Evolutionary conservation across 2,113 vertebrate genomes (phyloP).

Genomic region (Notothenia rossii): DNA sequence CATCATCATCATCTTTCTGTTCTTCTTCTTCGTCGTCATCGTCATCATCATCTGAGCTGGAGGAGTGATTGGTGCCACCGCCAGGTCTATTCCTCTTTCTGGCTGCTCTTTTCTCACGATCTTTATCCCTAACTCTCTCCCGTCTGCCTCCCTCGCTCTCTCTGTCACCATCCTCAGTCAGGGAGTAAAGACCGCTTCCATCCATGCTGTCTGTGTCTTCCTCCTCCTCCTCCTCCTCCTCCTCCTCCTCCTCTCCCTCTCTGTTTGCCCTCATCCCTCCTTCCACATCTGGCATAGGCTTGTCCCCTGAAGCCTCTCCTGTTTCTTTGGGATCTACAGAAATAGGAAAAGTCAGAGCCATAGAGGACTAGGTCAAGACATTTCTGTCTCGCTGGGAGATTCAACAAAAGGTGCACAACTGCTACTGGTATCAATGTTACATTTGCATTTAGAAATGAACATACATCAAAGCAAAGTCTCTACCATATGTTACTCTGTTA

Average conservation of each 20-base stretch:
- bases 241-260: constrained; percentile 79
- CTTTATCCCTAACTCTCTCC: constrained; percentile 64
- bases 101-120: constrained; percentile 66
- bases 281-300: constrained; percentile 62
- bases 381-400: constrained; percentile 3
- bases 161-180: constrained; percentile 88
- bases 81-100: constrained; percentile 83
- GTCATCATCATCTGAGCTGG: constrained; percentile 85
- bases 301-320: constrained; percentile 69
- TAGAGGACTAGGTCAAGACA: constrained; percentile 6
- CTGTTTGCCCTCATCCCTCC: constrained; percentile 46
- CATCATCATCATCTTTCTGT: constrained; percentile 79
- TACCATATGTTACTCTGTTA: too few species aligned
- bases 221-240: constrained; percentile 77
- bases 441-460: too few species aligned
- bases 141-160: constrained; percentile 75
- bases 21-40: constrained; percentile 85
- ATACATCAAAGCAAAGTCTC: too few species aligned
- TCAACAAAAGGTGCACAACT: neutral
- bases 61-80: constrained; percentile 77
- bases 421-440: neutral
- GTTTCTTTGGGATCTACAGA: constrained; percentile 65
- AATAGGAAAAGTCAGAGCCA: constrained; percentile 35
- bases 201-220: constrained; percentile 98
- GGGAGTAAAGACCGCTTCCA: constrained; percentile 90